These are phyloP conservation scores for Puffinus mauretanicus DNA, from an alignment of 2,113 vertebrate genomes.

Conservation along the genomic window DNA sequence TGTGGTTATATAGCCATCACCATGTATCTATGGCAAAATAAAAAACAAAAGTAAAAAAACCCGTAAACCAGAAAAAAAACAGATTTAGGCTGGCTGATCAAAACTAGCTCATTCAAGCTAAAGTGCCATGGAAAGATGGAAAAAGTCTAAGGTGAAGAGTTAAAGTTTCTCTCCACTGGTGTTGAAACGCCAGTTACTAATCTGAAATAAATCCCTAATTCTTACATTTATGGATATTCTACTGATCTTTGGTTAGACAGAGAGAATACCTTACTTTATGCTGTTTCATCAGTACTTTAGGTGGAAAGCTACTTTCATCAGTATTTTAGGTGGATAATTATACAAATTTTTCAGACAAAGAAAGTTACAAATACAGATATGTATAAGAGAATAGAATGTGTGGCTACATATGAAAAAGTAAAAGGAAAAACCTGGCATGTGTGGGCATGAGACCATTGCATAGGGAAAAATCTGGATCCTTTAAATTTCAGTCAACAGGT, in stretches of 20 bases:
- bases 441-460: background rate
- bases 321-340: background rate
- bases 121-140: background rate
- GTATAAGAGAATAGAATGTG: background rate
- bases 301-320: background rate
- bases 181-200: background rate
- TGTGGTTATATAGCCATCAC: background rate
- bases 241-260: background rate
- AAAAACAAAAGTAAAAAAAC: background rate
- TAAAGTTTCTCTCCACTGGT: background rate
- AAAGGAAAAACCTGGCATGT: background rate
- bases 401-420: rapidly evolving
- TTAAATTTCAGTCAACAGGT: background rate
- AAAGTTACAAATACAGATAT: background rate
- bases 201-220: background rate
- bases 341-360: background rate
- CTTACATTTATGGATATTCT: background rate
- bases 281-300: background rate
- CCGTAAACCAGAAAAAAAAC: background rate
- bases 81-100: background rate
- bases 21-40: background rate
- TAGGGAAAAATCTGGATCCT: background rate
- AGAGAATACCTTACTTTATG: background rate
- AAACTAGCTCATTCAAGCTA: background rate
- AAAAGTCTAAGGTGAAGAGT: background rate